These are phyloP conservation scores for Atrina japonica DNA, from an alignment of 2,888 invertebrate genomes.

Conservation along the genomic window DNA sequence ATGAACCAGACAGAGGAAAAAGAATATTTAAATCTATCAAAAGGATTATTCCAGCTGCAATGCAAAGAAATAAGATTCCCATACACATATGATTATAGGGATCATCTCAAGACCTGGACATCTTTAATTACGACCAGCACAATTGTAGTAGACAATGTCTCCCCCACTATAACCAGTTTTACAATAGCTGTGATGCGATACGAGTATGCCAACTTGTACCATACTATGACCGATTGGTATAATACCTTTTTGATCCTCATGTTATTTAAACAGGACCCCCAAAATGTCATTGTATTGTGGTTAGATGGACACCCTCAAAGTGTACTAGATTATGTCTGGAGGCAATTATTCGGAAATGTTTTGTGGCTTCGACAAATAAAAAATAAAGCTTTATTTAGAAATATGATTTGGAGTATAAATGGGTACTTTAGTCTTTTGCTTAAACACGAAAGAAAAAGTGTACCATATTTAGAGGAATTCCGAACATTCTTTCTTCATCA, in stretches of 20 bases:
- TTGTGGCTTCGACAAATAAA: conserved; percentile 61
- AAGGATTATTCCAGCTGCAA: conserved; percentile 62
- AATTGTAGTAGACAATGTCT: too few species aligned
- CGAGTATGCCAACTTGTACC: conserved; percentile 77
- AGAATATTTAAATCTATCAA: conserved; percentile 58
- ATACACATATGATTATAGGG: conserved; percentile 43
- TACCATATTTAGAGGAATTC: conserved; percentile 75
- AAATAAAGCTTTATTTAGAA: conserved; percentile 52
- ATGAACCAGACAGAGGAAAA: conserved; percentile 61
- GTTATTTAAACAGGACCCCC: conserved; percentile 56
- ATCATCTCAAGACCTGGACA: conserved; percentile 58
- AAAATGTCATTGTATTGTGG: conserved; percentile 69
- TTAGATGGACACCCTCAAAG: conserved; percentile 78
- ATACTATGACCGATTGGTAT: conserved; percentile 75
- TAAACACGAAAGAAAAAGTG: conserved; percentile 55
- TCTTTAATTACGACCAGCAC: conserved; percentile 2
- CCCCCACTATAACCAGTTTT: conserved; percentile 27
- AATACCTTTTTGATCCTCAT: conserved; percentile 70
- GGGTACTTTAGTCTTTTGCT: conserved; percentile 76
- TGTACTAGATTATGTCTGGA: conserved; percentile 73
- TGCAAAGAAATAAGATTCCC: conserved; percentile 44
- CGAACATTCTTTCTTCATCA: conserved; percentile 71
- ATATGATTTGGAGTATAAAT: conserved; percentile 71
- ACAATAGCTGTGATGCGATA: conserved; percentile 71
- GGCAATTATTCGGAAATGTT: conserved; percentile 70